Evolutionary conservation across 1,140 invertebrate species (phyloP).

Genomic region (Asbolus verrucosus): DNA sequence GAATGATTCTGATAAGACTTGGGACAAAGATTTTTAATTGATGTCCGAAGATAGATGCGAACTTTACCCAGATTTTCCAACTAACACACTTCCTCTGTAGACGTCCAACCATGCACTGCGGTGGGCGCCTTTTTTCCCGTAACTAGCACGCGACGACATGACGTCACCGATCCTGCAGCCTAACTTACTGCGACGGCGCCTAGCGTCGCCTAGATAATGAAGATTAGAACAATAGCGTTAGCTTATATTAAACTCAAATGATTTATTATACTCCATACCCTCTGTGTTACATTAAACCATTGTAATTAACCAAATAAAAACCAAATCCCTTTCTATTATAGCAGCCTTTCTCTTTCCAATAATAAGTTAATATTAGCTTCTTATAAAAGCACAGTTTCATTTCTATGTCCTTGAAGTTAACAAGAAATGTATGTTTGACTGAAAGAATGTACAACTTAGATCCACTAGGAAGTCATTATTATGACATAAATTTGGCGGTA

Average conservation of each 20-base stretch:
- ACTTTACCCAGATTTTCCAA: conserved; percentile 1
- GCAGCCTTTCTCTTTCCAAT: no score
- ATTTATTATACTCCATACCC: neutral
- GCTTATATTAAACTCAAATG: conserved; percentile 5
- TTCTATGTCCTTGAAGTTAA: neutral
- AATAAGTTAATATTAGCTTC: neutral
- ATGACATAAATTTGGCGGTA: neutral
- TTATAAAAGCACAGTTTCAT: neutral
- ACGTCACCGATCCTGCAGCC: conserved; percentile 34
- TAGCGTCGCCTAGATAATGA: conserved; percentile 28
- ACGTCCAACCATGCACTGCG: conserved; percentile 15
- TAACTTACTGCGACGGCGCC: conserved; percentile 29
- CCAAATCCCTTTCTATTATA: no score
- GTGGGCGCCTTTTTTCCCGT: conserved; percentile 37
- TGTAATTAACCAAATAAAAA: conserved; percentile 17
- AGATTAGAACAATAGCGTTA: conserved; percentile 29
- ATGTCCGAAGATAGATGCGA: neutral
- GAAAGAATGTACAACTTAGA: neutral
- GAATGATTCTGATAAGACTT: neutral
- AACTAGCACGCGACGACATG: conserved; percentile 39
- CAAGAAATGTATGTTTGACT: neutral
- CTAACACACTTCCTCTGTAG: conserved; percentile 9
- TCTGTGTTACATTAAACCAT: neutral
- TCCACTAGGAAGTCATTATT: conserved; percentile 14
- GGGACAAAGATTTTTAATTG: conserved; percentile 11